phyloP scores from a whole-genome alignment of 1,140 invertebrate species.

The Drosophila pseudoobscura region DNA sequence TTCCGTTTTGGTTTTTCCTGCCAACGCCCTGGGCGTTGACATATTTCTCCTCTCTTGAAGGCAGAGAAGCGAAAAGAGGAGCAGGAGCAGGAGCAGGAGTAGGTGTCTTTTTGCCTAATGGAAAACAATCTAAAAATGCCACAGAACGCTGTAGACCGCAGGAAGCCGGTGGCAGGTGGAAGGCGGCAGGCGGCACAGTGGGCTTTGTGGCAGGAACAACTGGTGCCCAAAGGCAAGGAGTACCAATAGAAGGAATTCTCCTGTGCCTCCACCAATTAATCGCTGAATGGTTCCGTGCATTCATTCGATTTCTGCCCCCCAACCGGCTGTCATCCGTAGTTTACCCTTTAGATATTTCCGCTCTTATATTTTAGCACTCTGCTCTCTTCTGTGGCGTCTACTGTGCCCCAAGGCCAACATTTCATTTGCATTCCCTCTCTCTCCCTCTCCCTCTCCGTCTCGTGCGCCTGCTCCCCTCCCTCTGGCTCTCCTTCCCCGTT shows the following conservation, averaged over 20 bases:
- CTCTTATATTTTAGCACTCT: too few species aligned
- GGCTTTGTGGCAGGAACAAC: neutral
- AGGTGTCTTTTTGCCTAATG: slow-evolving; percentile 40
- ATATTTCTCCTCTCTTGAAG: slow-evolving; percentile 41
- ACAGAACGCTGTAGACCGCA: neutral
- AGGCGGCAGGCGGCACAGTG: slow-evolving; percentile 8
- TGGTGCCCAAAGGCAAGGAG: too few species aligned
- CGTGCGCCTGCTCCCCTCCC: too few species aligned
- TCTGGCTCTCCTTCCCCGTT: too few species aligned
- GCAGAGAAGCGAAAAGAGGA: neutral
- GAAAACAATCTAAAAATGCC: slow-evolving; percentile 59
- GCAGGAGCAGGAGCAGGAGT: too few species aligned
- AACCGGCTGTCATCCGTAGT: too few species aligned
- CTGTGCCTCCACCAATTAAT: too few species aligned
- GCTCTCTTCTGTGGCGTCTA: neutral
- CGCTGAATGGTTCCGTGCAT: too few species aligned
- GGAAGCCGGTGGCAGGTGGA: too few species aligned
- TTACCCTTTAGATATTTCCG: too few species aligned
- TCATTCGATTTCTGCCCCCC: too few species aligned
- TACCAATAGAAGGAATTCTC: neutral
- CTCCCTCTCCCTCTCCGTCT: too few species aligned
- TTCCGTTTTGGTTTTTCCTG: neutral
- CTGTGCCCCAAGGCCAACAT: slow-evolving; percentile 7
- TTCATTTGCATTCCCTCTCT: slow-evolving; percentile 2
- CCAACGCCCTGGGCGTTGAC: slow-evolving; percentile 23